Evolutionary conservation across 1,140 invertebrate genomes (phyloP).

Genomic region (Hyphantria cunea): DNA sequence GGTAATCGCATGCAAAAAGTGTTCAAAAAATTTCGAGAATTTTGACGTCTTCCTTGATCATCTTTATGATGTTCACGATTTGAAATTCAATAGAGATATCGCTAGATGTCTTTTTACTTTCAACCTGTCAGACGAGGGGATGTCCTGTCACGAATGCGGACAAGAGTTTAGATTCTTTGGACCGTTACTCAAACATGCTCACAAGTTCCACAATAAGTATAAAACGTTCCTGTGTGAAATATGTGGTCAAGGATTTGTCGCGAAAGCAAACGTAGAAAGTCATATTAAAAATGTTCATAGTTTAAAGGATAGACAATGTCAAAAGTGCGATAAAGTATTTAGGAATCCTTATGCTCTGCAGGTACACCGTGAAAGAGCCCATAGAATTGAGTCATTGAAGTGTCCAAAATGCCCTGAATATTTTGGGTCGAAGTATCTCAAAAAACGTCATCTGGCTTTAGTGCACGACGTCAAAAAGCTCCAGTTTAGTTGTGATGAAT

Average conservation of each 20-base stretch:
- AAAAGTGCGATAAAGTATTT: slow-evolving; percentile 42
- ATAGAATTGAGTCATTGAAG: slow-evolving; percentile 18
- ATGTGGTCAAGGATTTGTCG: slow-evolving; percentile 39
- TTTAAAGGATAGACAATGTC: slow-evolving; percentile 30
- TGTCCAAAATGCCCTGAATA: slow-evolving; percentile 48
- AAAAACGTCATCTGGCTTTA: slow-evolving; percentile 50
- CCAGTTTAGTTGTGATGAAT: slow-evolving; percentile 49
- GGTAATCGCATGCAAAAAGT: slow-evolving; percentile 35
- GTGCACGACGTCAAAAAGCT: slow-evolving; percentile 53
- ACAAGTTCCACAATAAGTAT: slow-evolving; percentile 37
- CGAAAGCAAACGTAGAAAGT: slow-evolving; percentile 23
- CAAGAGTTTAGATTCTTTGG: slow-evolving; percentile 36
- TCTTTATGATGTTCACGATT: slow-evolving; percentile 20
- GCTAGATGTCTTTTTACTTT: slow-evolving; percentile 23
- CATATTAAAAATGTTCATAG: slow-evolving; percentile 35
- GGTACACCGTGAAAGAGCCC: slow-evolving; percentile 9
- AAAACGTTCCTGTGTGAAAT: slow-evolving; percentile 36
- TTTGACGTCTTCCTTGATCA: slow-evolving; percentile 37
- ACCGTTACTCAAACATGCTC: slow-evolving; percentile 30
- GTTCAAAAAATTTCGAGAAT: slow-evolving; percentile 15
- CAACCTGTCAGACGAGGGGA: slow-evolving; percentile 33
- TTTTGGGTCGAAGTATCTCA: slow-evolving; percentile 48
- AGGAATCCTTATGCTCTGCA: slow-evolving; percentile 12
- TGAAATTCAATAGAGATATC: slow-evolving; percentile 29
- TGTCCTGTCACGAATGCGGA: slow-evolving; percentile 39